Evolutionary conservation across 2,113 vertebrate species (phyloP).

Genomic region (Brachypodius melanocephalos): DNA sequence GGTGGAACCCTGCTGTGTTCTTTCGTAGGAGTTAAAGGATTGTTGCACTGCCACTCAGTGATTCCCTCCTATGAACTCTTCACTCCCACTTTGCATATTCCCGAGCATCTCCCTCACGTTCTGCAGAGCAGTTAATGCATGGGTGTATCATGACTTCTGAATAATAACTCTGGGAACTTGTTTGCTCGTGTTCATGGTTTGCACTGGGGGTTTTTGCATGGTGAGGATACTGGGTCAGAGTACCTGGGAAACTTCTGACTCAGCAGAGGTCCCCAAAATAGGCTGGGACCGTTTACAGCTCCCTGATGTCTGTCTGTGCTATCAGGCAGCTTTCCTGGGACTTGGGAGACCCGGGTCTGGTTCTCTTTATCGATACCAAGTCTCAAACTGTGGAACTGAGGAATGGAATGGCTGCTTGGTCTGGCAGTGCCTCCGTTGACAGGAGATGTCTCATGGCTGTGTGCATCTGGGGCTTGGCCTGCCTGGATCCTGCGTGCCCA

Average conservation of each 20-base stretch:
- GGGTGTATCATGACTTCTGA: neutral
- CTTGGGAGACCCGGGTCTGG: neutral
- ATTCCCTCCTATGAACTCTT: conserved; percentile 1
- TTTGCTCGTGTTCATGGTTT: neutral
- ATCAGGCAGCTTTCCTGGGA: neutral
- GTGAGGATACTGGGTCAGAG: neutral
- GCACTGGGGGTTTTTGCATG: neutral
- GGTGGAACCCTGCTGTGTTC: neutral
- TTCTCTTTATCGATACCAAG: fast-evolving
- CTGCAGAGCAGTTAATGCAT: neutral
- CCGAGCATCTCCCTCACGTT: neutral
- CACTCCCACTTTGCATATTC: neutral
- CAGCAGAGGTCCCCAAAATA: neutral
- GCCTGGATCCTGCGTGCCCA: neutral
- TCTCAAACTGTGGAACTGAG: neutral
- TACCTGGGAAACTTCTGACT: neutral
- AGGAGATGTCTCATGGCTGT: neutral
- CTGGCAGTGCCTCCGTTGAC: neutral
- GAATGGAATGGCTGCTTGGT: neutral
- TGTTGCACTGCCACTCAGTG: neutral
- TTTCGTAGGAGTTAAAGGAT: neutral
- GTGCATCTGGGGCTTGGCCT: neutral
- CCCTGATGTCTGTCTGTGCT: neutral
- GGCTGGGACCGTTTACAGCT: neutral
- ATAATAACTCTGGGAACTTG: neutral